Base-by-base conservation (phyloP, 1,140 invertebrate species). In the Capitella teleta region DNA sequence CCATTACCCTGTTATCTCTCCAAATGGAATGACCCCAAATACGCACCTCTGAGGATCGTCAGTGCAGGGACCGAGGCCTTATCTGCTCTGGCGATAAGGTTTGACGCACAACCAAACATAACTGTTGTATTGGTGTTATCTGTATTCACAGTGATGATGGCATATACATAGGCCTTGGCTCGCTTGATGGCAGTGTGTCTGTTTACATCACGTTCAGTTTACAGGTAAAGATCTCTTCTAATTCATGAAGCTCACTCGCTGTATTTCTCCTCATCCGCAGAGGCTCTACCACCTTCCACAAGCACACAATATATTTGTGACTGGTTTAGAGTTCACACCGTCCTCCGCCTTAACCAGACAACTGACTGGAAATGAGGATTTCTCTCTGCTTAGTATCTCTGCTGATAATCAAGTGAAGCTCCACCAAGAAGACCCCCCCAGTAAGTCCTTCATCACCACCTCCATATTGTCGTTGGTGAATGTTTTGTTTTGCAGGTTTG, bases 231-330 rank as follows among this genome's bases (percentile, higher is more conserved):
- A 43, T 37, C 36, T 3, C 19, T n/a, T n/a, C n/a, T n/a, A n/a
- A n/a, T n/a, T n/a, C n/a, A n/a, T n/a, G n/a, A n/a, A n/a, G n/a
- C n/a, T n/a, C n/a, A n/a, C n/a, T n/a, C n/a, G n/a, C 8, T n/a
- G n/a, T 32, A 32, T 32, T 32, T 32, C 8, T 32, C n/a, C n/a
- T 32, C n/a, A 32, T 32, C 72, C 77, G 45, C 70, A 92, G 82
- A 82, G 79, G 63, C 77, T 89, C 40, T 77, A 92, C 54, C 81
- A 84, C 66, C 80, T 92, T 60, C 75, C 80, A 56, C 79, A 80
- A 60, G 87, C 85, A 53, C 92, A 96, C 75, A 84, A 82, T 55
- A 92, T 91, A 81, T 95, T 95, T 75, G 84, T 95, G 28, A 95
- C 91, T 28, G 90, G 89, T 14, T 72, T 95, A 46, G 83, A 89